phyloP scores from a whole-genome alignment of 2,797 vertebrate species.

The Dromococcyx pavoninus region DNA sequence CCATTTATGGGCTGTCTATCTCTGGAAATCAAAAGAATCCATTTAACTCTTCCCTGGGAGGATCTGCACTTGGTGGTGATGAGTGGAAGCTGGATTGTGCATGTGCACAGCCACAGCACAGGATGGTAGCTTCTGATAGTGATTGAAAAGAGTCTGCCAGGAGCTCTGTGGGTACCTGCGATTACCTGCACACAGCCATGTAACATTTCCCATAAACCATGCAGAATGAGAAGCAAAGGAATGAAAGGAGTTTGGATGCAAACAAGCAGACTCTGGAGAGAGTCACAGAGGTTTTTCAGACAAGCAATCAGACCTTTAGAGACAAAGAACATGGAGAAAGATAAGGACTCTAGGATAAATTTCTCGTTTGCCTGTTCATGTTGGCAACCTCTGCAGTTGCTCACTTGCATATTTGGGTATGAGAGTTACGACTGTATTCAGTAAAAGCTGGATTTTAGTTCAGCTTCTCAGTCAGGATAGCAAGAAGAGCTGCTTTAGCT shows the following conservation, averaged over 20 bases:
- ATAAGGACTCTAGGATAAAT: neutral
- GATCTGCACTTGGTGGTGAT: neutral
- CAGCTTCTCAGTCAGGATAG: neutral
- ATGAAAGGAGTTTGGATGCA: neutral
- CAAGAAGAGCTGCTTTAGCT: neutral
- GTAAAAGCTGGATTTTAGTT: neutral
- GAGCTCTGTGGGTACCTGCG: neutral
- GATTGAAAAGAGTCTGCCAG: neutral
- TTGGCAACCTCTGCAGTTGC: rapidly evolving
- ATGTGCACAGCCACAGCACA: rapidly evolving
- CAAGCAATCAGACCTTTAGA: neutral
- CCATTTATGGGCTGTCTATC: neutral
- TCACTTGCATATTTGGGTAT: neutral
- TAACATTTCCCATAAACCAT: neutral
- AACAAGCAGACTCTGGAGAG: neutral
- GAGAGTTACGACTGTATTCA: neutral
- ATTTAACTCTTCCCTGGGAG: neutral
- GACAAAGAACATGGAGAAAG: neutral
- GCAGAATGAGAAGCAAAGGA: neutral
- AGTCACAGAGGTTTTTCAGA: neutral
- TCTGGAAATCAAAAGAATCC: neutral
- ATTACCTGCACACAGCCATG: neutral
- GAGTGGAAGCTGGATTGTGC: neutral
- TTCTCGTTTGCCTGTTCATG: rapidly evolving
- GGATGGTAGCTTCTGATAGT: neutral